A percentile compares a stretch with the other conserved stretches of the same genome.
phyloP scores from a whole-genome alignment of 2,797 vertebrate species.

The Eupleurogrammus muticus region DNA sequence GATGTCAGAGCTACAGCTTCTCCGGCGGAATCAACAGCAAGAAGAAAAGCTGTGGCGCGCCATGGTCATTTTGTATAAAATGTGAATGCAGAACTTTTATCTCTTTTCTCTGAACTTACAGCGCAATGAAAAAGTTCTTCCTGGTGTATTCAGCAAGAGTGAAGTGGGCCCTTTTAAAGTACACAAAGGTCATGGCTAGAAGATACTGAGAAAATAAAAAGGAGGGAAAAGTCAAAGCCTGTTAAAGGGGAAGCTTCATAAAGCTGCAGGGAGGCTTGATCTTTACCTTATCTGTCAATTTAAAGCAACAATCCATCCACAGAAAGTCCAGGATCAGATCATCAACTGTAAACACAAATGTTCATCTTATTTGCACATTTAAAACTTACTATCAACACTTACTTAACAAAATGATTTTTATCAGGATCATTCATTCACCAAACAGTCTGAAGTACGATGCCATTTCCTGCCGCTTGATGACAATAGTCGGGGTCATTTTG shows the following conservation, averaged over 20 bases:
- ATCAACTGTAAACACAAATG: conserved; percentile 85
- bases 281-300: conserved; percentile 89
- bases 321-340: conserved; percentile 94
- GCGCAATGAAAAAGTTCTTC: conserved; percentile 94
- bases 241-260: neutral
- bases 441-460: conserved; percentile 92
- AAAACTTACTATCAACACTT: neutral
- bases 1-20: neutral
- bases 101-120: conserved; percentile 86
- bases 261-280: neutral
- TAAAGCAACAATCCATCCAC: conserved; percentile 95
- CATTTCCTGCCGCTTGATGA: conserved; percentile 93
- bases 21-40: neutral
- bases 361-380: neutral
- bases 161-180: conserved; percentile 97
- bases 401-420: neutral
- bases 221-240: conserved; percentile 1
- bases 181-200: conserved; percentile 97
- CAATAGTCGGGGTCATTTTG: conserved; percentile 78
- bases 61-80: neutral
- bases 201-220: conserved; percentile 89
- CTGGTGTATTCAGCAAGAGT: conserved; percentile 89
- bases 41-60: neutral
- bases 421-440: conserved; percentile 77
- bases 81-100: neutral